A percentile compares a stretch with the other conserved stretches of the same genome.
These are phyloP conservation scores for Poecile montanus DNA, from an alignment of 2,797 vertebrate genomes.

Conservation along the genomic window DNA sequence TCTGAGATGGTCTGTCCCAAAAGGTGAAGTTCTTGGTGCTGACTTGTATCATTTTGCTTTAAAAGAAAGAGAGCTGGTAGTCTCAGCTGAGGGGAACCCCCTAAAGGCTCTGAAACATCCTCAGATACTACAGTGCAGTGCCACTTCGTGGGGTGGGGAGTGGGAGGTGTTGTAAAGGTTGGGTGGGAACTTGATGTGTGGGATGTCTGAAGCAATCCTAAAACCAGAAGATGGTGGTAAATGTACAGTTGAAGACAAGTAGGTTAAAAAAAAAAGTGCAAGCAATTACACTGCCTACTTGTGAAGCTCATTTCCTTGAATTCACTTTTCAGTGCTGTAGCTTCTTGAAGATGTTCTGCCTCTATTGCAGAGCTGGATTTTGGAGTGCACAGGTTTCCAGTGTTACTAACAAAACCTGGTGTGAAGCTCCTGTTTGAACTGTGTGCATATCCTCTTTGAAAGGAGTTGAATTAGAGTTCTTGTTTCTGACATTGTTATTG, in stretches of 20 bases:
- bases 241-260: neutral
- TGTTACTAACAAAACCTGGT: neutral
- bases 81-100: neutral
- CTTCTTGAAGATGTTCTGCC: neutral
- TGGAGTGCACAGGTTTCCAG: neutral
- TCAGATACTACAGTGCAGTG: neutral
- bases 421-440: neutral
- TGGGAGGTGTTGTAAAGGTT: neutral
- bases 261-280: neutral
- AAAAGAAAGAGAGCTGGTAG: neutral
- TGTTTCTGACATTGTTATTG: constrained; percentile 20
- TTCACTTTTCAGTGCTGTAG: neutral
- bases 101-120: neutral
- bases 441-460: neutral
- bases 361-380: neutral
- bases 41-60: neutral
- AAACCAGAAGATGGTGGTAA: neutral
- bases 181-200: neutral
- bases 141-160: accelerated
- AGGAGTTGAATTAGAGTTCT: neutral
- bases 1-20: neutral
- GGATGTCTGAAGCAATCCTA: neutral
- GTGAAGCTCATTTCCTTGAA: neutral
- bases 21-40: neutral
- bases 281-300: neutral